Evolutionary conservation across 2,797 vertebrate genomes (phyloP), one percentile per base, ranked within the genome.

Genomic region (Xiphorhynchus erythropygius): DNA sequence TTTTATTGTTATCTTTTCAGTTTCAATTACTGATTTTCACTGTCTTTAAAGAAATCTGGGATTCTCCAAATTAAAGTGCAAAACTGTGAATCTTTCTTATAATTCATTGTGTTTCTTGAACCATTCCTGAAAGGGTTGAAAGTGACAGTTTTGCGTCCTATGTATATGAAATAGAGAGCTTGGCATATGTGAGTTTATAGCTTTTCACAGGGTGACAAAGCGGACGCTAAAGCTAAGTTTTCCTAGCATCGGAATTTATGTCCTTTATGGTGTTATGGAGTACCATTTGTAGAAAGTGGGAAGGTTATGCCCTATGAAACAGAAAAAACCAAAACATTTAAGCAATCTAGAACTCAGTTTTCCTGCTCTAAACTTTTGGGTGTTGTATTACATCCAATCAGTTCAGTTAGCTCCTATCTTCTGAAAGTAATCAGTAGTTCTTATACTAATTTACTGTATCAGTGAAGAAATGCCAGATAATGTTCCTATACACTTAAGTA

Each of bases 151-250:
- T 75, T 87, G 32, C 77, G 2, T 62, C 6, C 16, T 67, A 10
- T 6, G 11, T 19, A 3, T 42, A 56, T 11, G 10, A 70, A 77
- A 70, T 8, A 76, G 35, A 15, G 14, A 50, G 11, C 14, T 68
- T 3, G 5, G 13, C 7, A 39, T n/a, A 23, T 39, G 28, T 4
- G 6, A 50, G 1, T 44, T 82, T 1, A 15, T 41, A 2, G 5
- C 6, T 68, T 64, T 82, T 65, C 5, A 47, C 8, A 33, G 8
- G 35, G 22, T 52, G 30, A 86, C 74, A 77, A 52, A 52, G 18
- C 27, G 16, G 7, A 60, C 17, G 27, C 17, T 65, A 49, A 76
- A 49, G 7, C 1, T 64, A 49, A 41, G 6, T 56, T 79, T 24
- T 62, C 8, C 32, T 64, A 33, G 14, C 8, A n/a, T 85, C 47